Conservation (phyloP, 2,797 vertebrate species). For the Microctenopoma lineatum region DNA sequence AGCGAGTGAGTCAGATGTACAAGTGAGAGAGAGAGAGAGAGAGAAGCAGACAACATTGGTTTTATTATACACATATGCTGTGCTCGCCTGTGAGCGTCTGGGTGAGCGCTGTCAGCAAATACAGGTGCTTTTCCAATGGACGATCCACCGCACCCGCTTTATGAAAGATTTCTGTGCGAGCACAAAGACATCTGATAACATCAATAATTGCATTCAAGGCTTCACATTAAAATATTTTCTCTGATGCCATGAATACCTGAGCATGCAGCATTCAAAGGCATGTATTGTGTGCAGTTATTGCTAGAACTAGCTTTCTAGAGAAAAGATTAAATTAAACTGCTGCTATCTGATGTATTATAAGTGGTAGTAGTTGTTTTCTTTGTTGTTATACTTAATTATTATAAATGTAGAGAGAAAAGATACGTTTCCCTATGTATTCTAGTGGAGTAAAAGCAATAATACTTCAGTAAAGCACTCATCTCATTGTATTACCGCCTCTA, state of each 20-base stretch:
- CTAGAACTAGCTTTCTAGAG: not conserved
- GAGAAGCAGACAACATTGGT: not conserved
- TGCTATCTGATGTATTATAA: not conserved
- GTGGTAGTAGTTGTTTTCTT: no score
- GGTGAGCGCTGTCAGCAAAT: not conserved
- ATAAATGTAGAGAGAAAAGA: no score
- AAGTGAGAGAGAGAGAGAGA: not conserved
- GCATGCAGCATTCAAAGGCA: not conserved
- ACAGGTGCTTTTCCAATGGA: slow-evolving; percentile 5
- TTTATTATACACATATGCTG: slow-evolving; percentile 9
- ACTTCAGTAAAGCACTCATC: no score
- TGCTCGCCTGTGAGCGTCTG: not conserved
- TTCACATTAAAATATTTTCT: not conserved
- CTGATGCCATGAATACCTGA: not conserved
- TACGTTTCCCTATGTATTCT: no score
- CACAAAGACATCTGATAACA: slow-evolving; percentile 16
- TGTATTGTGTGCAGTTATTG: not conserved
- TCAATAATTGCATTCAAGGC: not conserved
- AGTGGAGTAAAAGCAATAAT: no score
- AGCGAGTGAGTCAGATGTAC: slow-evolving; percentile 29
- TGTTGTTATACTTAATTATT: no score
- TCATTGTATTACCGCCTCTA: no score
- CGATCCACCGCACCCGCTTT: not conserved
- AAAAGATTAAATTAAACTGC: not conserved
- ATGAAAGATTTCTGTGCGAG: slow-evolving; percentile 4